Conservation (phyloP, 1,140 invertebrate genomes). For the Eueides isabella region DNA sequence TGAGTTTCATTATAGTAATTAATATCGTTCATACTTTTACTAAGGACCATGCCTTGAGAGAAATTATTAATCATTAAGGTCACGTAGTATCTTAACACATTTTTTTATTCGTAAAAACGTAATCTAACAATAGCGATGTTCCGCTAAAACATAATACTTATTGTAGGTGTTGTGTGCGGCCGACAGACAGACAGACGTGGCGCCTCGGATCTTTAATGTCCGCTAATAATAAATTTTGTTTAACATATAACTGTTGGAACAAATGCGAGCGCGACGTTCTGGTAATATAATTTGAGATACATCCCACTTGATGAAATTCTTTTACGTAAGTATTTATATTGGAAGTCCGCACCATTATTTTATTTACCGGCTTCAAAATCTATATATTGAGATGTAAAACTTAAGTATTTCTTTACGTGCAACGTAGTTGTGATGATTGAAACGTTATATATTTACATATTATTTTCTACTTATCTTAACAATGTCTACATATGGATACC, state of each 20-base stretch:
- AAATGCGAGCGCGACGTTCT: constrained; percentile 51
- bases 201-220: constrained; percentile 62
- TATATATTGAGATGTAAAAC: not conserved
- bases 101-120: constrained; percentile 26
- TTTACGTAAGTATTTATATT: constrained; percentile 17
- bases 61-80: too few relatives aligned
- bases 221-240: constrained; percentile 67
- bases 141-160: constrained; percentile 39
- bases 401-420: too few relatives aligned
- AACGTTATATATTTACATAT: not conserved
- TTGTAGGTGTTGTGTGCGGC: constrained; percentile 41
- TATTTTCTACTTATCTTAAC: not conserved
- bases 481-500: not conserved
- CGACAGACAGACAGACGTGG: constrained; percentile 47
- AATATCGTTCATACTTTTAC: too few relatives aligned
- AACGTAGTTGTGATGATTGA: too few relatives aligned
- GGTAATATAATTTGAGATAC: constrained; percentile 46
- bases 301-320: constrained; percentile 46
- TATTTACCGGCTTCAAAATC: not conserved
- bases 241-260: constrained; percentile 62
- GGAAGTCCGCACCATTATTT: not conserved
- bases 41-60: too few relatives aligned
- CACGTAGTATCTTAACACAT: not conserved
- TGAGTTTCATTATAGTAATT: not conserved
- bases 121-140: constrained; percentile 35